Evolutionary conservation across 2,113 vertebrate genomes (phyloP).

Genomic region (Azemiops feae): DNA sequence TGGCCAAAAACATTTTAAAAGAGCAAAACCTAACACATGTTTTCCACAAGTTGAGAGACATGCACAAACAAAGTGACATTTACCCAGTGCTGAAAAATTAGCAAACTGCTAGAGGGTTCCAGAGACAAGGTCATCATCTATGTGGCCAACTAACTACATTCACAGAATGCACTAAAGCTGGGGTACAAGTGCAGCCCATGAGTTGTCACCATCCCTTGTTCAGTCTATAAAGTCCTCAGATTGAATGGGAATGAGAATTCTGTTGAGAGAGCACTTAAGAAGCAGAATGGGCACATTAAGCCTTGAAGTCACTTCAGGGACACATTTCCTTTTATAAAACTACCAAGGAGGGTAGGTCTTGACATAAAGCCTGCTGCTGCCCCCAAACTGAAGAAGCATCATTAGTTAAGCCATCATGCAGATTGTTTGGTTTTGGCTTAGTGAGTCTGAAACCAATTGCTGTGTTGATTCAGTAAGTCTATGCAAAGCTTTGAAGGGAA

Average conservation of each 20-base stretch:
- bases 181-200: not conserved
- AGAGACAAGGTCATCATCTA: not conserved
- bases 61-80: too few relatives aligned
- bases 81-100: not conserved
- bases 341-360: not conserved
- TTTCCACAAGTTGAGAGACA: too few relatives aligned
- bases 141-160: not conserved
- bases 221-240: not conserved
- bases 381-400: not conserved
- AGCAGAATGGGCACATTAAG: not conserved
- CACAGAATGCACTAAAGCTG: not conserved
- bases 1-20: too few relatives aligned
- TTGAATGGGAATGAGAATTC: not conserved
- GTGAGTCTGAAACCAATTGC: not conserved
- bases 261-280: not conserved
- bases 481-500: not conserved
- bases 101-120: not conserved
- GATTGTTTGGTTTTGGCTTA: not conserved
- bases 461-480: not conserved
- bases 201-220: not conserved
- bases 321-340: not conserved
- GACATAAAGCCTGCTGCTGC: not conserved
- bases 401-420: not conserved
- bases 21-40: too few relatives aligned
- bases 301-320: not conserved